phyloP scores from a whole-genome alignment of 2,113 vertebrate genomes.

The Butorides virescens region DNA sequence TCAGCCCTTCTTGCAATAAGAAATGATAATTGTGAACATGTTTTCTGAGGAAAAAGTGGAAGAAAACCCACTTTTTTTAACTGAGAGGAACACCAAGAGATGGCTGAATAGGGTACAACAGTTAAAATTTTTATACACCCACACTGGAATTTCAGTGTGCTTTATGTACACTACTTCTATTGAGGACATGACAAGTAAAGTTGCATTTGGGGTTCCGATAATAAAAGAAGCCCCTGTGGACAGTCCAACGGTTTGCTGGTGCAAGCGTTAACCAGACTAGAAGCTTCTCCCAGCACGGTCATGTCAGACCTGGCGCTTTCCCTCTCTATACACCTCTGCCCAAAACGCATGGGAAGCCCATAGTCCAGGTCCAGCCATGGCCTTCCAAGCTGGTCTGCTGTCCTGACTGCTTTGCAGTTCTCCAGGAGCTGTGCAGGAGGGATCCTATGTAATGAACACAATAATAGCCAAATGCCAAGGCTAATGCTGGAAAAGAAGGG shows the following conservation, averaged over 20 bases:
- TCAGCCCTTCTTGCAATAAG: background rate
- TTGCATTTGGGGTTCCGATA: background rate
- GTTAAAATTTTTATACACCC: background rate
- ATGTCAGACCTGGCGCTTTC: background rate
- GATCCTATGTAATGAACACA: background rate
- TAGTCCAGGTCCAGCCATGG: background rate
- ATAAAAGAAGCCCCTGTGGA: background rate
- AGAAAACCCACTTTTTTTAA: background rate
- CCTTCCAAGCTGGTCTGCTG: background rate
- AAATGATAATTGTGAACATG: background rate
- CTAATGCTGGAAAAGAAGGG: background rate
- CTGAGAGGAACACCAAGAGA: background rate
- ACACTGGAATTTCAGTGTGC: background rate
- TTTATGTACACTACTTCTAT: background rate
- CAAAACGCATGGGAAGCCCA: fast-evolving
- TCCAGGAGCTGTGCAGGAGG: background rate
- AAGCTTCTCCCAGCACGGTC: background rate
- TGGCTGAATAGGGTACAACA: background rate
- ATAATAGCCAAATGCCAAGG: background rate
- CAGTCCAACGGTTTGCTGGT: background rate
- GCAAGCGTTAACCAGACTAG: background rate
- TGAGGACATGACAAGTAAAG: background rate
- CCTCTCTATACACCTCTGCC: background rate
- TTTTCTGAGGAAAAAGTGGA: background rate
- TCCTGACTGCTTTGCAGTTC: background rate